phyloP scores from a whole-genome alignment of 37 sponge, comb jelly and placozoan genomes.

The Corticium candelabrum region DNA sequence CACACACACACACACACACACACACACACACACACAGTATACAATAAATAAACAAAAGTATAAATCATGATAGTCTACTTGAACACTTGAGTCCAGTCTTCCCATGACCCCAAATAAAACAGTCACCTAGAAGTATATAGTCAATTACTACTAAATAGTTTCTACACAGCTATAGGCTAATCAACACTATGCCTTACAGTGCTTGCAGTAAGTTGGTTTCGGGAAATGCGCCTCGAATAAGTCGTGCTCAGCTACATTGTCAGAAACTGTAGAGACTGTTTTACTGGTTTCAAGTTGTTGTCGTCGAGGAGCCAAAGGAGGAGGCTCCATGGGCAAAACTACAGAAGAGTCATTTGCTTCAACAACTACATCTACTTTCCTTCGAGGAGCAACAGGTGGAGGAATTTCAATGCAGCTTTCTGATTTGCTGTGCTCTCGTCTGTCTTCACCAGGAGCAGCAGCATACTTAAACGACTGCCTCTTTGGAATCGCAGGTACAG shows the following conservation, averaged over 20 bases:
- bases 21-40: too few species aligned
- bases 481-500: background rate
- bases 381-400: background rate
- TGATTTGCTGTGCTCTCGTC: too few species aligned
- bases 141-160: background rate
- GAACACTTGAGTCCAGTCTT: background rate
- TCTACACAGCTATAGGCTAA: background rate
- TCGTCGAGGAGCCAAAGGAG: background rate
- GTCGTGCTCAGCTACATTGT: background rate
- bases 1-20: too few species aligned
- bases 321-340: background rate
- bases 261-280: background rate
- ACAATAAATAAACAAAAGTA: too few species aligned
- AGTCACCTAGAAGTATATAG: background rate
- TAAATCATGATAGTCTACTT: background rate
- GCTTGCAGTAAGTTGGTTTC: background rate
- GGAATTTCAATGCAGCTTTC: too few species aligned
- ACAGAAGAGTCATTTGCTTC: background rate
- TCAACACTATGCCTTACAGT: background rate
- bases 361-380: too few species aligned
- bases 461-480: background rate
- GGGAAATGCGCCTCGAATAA: background rate
- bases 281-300: too few species aligned
- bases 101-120: slow-evolving; percentile 7
- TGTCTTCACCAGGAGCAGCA: background rate